Conservation (phyloP, 2,888 invertebrate genomes). For the Brassicogethes aeneus region DNA sequence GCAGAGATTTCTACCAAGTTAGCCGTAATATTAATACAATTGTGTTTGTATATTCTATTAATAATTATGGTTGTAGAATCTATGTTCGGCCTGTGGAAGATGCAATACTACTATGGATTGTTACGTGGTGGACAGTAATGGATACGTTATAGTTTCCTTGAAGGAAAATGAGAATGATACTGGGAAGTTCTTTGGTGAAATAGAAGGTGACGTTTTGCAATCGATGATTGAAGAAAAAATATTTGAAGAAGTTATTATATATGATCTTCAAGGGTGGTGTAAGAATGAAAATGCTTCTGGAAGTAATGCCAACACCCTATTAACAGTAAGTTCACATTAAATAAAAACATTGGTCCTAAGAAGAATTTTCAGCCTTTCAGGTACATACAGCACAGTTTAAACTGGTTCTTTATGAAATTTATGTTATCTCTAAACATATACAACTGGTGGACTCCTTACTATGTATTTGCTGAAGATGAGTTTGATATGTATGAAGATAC, state of each 20-base stretch:
- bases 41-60: background rate
- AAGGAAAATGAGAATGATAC: conserved; percentile 53
- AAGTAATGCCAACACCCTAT: conserved; percentile 28
- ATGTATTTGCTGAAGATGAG: conserved; percentile 15
- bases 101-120: conserved; percentile 64
- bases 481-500: background rate
- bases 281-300: conserved; percentile 37
- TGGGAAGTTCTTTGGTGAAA: conserved; percentile 79
- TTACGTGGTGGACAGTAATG: conserved; percentile 87
- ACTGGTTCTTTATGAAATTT: conserved; percentile 40
- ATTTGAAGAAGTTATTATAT: conserved; percentile 67
- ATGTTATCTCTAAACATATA: conserved; percentile 25
- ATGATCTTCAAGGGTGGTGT: conserved; percentile 81
- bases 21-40: conserved; percentile 29
- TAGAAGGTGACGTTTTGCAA: conserved; percentile 68
- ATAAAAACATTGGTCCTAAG: conserved; percentile 1
- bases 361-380: conserved; percentile 41
- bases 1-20: conserved; percentile 54
- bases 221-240: conserved; percentile 62
- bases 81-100: conserved; percentile 47
- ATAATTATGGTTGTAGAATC: conserved; percentile 21
- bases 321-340: conserved; percentile 30
- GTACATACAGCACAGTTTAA: conserved; percentile 32
- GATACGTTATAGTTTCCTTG: conserved; percentile 72
- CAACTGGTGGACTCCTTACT: background rate